phyloP scores from a whole-genome alignment of 2,113 vertebrate species.

The Camarhynchus parvulus region DNA sequence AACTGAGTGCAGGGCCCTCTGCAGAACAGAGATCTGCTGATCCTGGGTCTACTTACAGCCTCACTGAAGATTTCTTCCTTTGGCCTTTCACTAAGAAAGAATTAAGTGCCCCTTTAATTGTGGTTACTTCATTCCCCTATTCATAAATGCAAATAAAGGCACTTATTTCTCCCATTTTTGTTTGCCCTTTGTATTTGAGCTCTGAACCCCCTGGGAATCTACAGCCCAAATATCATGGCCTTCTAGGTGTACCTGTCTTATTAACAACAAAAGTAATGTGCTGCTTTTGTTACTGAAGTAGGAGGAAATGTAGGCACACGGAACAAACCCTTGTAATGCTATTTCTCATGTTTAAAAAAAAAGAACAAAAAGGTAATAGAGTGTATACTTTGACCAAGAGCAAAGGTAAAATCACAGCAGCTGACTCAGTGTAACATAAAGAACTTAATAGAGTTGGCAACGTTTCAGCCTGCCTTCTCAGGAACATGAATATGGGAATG shows the following conservation, averaged over 20 bases:
- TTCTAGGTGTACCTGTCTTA: neutral
- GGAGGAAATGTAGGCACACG: neutral
- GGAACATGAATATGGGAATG: neutral
- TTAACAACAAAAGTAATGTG: neutral
- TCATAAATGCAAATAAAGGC: slow-evolving; percentile 34
- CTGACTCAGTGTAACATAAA: slow-evolving; percentile 47
- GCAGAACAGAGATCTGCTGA: neutral
- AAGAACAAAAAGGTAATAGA: slow-evolving; percentile 4
- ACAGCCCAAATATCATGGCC: neutral
- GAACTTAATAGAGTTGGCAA: slow-evolving; percentile 18
- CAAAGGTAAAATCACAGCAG: slow-evolving; percentile 55
- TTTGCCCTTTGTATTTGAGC: neutral
- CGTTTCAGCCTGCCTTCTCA: neutral
- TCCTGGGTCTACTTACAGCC: neutral
- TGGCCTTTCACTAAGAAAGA: neutral
- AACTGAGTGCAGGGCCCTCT: neutral
- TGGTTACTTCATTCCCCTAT: neutral
- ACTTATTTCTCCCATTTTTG: neutral
- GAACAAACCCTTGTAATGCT: slow-evolving; percentile 13
- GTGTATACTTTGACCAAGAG: slow-evolving; percentile 27
- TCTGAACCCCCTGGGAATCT: neutral
- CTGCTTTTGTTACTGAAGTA: slow-evolving; percentile 6
- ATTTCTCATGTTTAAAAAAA: slow-evolving; percentile 15
- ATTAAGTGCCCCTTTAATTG: neutral
- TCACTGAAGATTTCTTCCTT: neutral